These are phyloP conservation scores for Keiferia lycopersicella DNA, from an alignment of 2,888 invertebrate species.

Conservation along the genomic window DNA sequence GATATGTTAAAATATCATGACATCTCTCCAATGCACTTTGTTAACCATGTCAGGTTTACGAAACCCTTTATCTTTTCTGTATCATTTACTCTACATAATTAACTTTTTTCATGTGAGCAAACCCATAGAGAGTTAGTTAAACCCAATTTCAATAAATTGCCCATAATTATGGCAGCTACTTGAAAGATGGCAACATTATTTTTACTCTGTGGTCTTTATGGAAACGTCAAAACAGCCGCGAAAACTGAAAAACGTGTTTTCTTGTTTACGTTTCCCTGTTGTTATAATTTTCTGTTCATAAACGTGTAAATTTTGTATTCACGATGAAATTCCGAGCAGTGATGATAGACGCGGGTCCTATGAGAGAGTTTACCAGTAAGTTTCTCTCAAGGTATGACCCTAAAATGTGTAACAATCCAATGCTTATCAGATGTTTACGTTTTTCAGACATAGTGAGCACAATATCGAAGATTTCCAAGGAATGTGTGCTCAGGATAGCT, in stretches of 20 bases:
- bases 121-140: neutral
- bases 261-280: constrained; percentile 21
- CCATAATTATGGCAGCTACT: neutral
- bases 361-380: constrained; percentile 86
- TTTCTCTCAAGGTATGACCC: neutral
- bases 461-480: constrained; percentile 89
- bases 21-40: no score
- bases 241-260: constrained; percentile 6
- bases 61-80: no score
- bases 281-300: neutral
- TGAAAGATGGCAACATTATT: neutral
- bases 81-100: no score
- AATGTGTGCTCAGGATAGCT: constrained; percentile 87
- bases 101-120: no score
- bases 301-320: neutral
- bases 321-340: constrained; percentile 87
- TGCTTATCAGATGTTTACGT: constrained; percentile 19
- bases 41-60: no score
- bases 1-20: no score
- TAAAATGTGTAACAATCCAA: neutral
- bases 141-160: neutral
- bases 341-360: constrained; percentile 84
- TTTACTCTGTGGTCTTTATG: neutral
- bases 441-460: constrained; percentile 86
- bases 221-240: constrained; percentile 23